Evolutionary conservation across 1,140 invertebrate species (phyloP), one percentile per base, ranked within the genome.

Genomic region (Brachionus manjavacas): DNA sequence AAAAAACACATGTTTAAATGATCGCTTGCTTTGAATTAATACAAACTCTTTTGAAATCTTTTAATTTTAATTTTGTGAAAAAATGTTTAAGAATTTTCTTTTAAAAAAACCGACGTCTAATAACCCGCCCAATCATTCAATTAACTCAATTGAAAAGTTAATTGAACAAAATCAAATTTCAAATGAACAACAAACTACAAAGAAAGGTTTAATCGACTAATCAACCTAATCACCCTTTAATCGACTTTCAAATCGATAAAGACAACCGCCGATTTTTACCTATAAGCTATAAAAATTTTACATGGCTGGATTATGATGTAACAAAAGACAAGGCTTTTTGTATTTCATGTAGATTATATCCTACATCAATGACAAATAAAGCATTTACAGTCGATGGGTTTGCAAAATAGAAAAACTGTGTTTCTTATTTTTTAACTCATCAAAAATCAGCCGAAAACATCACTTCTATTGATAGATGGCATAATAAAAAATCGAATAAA

Each of bases 311-410:
- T 31, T 68, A 68, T 68, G 31, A 35, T 68, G 31, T 68, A 68
- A 68, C 16, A 68, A 31, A 68, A 31, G 64, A 68, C 31, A 28
- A 35, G 3, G 64, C 64, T 31, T 68, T 68, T 68, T 68, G 64
- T 68, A 31, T 68, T 35, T 28, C 31, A 31, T 68, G 64, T 35
- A 28, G 64, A 31, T 28, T 68, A 68, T 68, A 68, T 68, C 23
- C 23, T 31, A 68, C 64, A 31, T 28, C 23, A 68, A 68, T 31
- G 31, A 68, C 23, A 31, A 35, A 68, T 28, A 28, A 28, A 31
- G 23, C 64, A 35, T 68, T 68, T 68, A 68, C 64, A 31, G 31
- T n/a, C 49, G n/a, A 55, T 76, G 74, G 74, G 16, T 78, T 78
- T 78, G 52, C 49, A 16, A 78, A 52, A 28, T 78, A 25, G 74